These are phyloP conservation scores for Chymomyza procnemis DNA, from an alignment of 2,888 invertebrate species.

Conservation along the genomic window DNA sequence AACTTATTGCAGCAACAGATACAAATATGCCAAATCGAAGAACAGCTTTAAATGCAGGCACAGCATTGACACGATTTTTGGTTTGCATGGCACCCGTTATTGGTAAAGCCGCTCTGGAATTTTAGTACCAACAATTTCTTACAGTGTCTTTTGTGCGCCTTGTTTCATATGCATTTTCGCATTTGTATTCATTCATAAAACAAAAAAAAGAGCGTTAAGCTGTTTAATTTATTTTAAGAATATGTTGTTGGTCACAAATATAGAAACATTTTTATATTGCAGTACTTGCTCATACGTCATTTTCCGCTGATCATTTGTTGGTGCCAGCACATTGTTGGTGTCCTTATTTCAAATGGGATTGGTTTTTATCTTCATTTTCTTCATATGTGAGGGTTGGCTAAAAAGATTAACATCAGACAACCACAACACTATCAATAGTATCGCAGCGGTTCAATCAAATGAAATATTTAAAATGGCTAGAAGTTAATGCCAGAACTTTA, in stretches of 20 bases:
- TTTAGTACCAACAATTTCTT: neutral
- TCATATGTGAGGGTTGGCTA: neutral
- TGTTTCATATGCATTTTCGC: conserved; percentile 2
- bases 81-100: conserved; percentile 78
- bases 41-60: conserved; percentile 50
- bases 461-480: no score
- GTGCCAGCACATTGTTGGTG: conserved; percentile 32
- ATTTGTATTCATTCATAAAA: conserved; percentile 42
- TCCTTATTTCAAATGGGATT: no score
- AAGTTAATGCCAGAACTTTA: no score
- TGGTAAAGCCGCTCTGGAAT: conserved; percentile 67
- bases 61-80: conserved; percentile 76
- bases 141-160: neutral
- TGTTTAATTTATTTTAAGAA: neutral
- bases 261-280: neutral
- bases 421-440: no score
- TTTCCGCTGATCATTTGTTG: conserved; percentile 31
- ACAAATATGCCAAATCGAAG: conserved; percentile 18
- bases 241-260: conserved; percentile 42
- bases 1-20: conserved; percentile 5
- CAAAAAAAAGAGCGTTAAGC: neutral
- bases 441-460: no score
- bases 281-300: neutral
- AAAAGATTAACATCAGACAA: no score
- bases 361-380: conserved; percentile 26